Percentiles rank a stretch among this genome's conserved stretches.
phyloP scores from a whole-genome alignment of 2,797 vertebrate species.

The Notolabrus celidotus region DNA sequence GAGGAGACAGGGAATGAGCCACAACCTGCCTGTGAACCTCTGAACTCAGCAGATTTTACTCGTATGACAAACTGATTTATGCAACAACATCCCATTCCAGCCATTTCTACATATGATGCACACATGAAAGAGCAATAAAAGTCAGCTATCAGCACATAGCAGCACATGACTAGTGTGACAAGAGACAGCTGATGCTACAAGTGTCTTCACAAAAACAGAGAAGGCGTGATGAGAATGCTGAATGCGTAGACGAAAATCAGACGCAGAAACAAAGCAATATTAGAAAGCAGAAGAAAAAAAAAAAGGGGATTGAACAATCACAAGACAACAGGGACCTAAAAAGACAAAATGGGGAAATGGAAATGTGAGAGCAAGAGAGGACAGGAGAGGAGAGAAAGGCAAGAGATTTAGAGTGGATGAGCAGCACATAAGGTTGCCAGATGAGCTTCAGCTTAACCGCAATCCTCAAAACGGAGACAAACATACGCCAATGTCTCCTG shows the following conservation, averaged over 20 bases:
- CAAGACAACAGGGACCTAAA: conserved; percentile 24
- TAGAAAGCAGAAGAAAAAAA: conserved; percentile 19
- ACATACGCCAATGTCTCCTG: conserved; percentile 81
- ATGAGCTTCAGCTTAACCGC: conserved; percentile 84
- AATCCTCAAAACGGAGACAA: conserved; percentile 82
- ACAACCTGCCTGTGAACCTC: conserved; percentile 76
- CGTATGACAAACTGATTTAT: conserved; percentile 87
- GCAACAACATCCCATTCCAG: conserved; percentile 78
- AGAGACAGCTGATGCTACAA: conserved; percentile 73
- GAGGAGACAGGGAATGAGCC: conserved; percentile 63
- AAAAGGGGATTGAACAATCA: conserved; percentile 19
- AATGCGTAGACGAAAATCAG: conserved; percentile 1
- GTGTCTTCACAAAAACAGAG: conserved; percentile 50
- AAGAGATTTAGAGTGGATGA: conserved; percentile 67
- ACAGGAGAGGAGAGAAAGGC: conserved; percentile 50
- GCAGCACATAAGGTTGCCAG: conserved; percentile 83
- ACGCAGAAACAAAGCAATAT: conserved; percentile 23
- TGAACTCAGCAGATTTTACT: conserved; percentile 82
- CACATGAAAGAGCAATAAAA: conserved; percentile 81
- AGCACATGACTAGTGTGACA: conserved; percentile 72
- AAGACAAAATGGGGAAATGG: neutral
- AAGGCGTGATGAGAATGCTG: conserved; percentile 29
- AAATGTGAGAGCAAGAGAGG: conserved; percentile 42
- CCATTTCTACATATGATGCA: conserved; percentile 79
- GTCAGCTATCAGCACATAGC: conserved; percentile 82